phyloP scores from a whole-genome alignment of 92 coral and sea anemone genomes.

The Porites rus region DNA sequence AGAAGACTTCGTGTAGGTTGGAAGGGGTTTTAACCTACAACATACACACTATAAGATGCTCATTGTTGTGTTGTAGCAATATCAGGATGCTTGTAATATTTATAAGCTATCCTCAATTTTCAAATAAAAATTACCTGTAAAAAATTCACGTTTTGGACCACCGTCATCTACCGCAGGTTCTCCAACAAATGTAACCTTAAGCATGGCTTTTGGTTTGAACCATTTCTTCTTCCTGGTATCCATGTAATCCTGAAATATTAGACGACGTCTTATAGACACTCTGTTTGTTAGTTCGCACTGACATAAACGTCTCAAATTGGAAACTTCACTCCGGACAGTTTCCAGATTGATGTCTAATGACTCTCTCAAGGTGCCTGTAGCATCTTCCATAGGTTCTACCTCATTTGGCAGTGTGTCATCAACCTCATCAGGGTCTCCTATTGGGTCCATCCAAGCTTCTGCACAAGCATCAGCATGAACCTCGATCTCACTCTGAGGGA shows the following conservation, averaged over 20 bases:
- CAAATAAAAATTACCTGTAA: slow-evolving; percentile 55
- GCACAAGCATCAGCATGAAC: slow-evolving; percentile 56
- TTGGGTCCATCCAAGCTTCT: no score
- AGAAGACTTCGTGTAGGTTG: no score
- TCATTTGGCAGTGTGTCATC: no score
- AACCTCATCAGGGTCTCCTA: no score
- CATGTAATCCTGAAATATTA: slow-evolving; percentile 54
- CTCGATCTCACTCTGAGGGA: slow-evolving; percentile 39
- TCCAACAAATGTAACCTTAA: slow-evolving; percentile 53
- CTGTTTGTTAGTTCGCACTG: slow-evolving; percentile 48
- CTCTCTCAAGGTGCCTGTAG: slow-evolving; percentile 54
- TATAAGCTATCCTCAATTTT: slow-evolving; percentile 29
- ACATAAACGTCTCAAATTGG: slow-evolving; percentile 32
- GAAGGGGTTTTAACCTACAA: no score
- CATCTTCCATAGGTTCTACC: not conserved
- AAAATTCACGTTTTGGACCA: slow-evolving; percentile 77
- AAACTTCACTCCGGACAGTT: slow-evolving; percentile 39
- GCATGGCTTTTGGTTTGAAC: slow-evolving; percentile 48
- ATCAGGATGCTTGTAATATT: slow-evolving; percentile 24
- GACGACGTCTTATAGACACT: slow-evolving; percentile 52
- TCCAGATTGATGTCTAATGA: slow-evolving; percentile 37
- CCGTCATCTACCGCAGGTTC: slow-evolving; percentile 70
- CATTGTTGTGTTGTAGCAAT: slow-evolving; percentile 13
- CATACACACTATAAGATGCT: no score
- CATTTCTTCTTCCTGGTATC: slow-evolving; percentile 61